Base-by-base conservation (phyloP, 2,888 invertebrate species). In the Trypoxylon attenuatum region DNA sequence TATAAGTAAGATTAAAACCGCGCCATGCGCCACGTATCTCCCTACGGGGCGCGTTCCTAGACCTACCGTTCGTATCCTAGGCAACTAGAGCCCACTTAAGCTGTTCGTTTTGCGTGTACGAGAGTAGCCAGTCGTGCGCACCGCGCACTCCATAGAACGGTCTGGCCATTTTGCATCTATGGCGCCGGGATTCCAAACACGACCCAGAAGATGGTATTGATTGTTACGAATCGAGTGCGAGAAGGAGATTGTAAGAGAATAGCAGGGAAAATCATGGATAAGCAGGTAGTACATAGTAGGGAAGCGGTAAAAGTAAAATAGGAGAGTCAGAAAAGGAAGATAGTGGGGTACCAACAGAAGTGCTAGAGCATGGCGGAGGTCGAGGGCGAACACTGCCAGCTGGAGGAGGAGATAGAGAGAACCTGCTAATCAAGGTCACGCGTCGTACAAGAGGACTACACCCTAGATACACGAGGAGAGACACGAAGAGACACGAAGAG, bases 1-100 rank as follows among this genome's bases (percentile, higher is more conserved):
- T 68, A 73, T 68, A 73, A 73, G 68, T 71, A 71, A 73, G 75
- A 71, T 75, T 74, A 71, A 75, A 71, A 71, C 57, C 71, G 63
- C 47, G 53, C 49, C 39, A 52, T 51, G 61, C 49, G 55, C 18
- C 47, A 60, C 52, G 52, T 56, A 58, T 67, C 46, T 58, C 27
- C 46, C 50, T 33, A 43, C 45, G 46, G 39, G 42, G 47, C 53
- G 47, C 50, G 55, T 55, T 54, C 54, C 54, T 33, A 33, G 33
- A 6, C 13, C 33, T 13, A 33, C 33, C 13, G 13, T 8, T 13
- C 8, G 13, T 33, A 33, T 33, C 13, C 33, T 8, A n/a, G n/a
- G n/a, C n/a, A n/a, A n/a, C n/a, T n/a, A 33, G 33, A 33, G 33
- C 5, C 33, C 33, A 10, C 33, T 33, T 5, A 2, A 33, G 5